phyloP scores from a whole-genome alignment of 2,888 invertebrate species.

The Drosophila antonietae region DNA sequence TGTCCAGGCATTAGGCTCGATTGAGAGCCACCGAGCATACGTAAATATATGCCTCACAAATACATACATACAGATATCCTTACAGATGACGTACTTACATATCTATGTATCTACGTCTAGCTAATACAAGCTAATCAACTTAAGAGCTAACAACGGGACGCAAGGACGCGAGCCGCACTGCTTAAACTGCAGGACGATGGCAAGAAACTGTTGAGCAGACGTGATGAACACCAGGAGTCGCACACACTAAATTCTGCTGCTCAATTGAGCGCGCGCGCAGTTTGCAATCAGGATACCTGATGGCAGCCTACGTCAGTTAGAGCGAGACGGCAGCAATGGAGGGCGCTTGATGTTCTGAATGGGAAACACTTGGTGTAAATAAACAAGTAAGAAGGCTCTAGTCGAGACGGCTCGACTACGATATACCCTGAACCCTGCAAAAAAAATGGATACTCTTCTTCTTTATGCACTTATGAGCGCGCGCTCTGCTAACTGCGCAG shows the following conservation, averaged over 20 bases:
- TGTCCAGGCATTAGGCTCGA: slow-evolving; percentile 12
- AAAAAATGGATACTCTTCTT: no score
- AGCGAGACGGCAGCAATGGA: slow-evolving; percentile 18
- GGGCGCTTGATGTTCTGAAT: slow-evolving; percentile 21
- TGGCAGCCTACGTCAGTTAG: slow-evolving; percentile 15
- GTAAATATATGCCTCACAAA: slow-evolving; percentile 1
- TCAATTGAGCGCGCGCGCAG: slow-evolving; percentile 55
- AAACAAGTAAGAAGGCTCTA: no score
- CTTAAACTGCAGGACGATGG: slow-evolving; percentile 54
- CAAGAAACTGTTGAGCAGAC: slow-evolving; percentile 67
- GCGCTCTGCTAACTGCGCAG: no score
- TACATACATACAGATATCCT: background rate
- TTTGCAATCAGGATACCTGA: slow-evolving; percentile 21
- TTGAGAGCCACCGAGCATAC: slow-evolving; percentile 9
- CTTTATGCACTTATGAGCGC: no score
- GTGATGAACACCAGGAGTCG: slow-evolving; percentile 27
- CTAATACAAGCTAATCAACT: slow-evolving; percentile 33
- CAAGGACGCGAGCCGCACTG: slow-evolving; percentile 47
- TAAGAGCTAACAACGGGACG: slow-evolving; percentile 44
- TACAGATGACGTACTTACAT: background rate
- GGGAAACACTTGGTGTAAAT: slow-evolving; percentile 35
- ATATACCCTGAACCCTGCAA: no score
- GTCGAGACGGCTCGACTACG: no score
- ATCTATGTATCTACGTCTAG: slow-evolving; percentile 3
- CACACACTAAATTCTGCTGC: slow-evolving; percentile 13